Evolutionary conservation across 2,113 vertebrate genomes (phyloP).

Genomic region (Alosa alosa): DNA sequence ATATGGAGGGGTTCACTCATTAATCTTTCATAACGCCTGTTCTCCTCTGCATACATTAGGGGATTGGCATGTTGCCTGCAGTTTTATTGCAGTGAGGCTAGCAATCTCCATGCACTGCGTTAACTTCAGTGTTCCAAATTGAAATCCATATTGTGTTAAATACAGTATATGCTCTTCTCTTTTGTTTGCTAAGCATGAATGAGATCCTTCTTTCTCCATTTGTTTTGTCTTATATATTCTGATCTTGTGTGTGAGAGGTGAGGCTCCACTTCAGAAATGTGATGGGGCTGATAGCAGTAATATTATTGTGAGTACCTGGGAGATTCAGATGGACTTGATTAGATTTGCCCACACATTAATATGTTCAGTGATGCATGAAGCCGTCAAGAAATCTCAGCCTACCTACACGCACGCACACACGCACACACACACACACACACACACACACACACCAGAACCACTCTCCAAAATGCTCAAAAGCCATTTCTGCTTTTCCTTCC

Average conservation of each 20-base stretch:
- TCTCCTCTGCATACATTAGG: neutral
- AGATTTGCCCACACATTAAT: constrained; percentile 42
- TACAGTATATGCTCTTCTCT: neutral
- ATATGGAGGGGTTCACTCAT: constrained; percentile 69
- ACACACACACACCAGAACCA: neutral
- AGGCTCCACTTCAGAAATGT: constrained; percentile 7
- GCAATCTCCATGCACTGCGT: neutral
- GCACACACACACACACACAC: constrained; percentile 26
- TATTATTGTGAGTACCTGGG: constrained; percentile 27
- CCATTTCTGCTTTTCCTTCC: neutral
- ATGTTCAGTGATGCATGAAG: constrained; percentile 33
- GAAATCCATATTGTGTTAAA: neutral
- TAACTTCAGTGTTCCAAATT: neutral
- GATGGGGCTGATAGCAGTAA: constrained; percentile 28
- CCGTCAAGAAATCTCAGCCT: constrained; percentile 38
- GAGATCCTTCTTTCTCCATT: neutral
- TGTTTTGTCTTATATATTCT: constrained; percentile 17
- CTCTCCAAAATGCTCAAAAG: neutral
- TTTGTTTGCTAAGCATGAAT: neutral
- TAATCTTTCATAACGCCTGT: constrained; percentile 71
- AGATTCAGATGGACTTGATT: constrained; percentile 33
- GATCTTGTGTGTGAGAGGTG: neutral
- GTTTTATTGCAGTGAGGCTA: constrained; percentile 17
- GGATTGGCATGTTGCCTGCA: constrained; percentile 50
- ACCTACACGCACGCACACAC: constrained; percentile 41